Evolutionary conservation across 2,888 invertebrate genomes (phyloP), one percentile per base, ranked within the genome.

Genomic region (Thecophora atra): DNA sequence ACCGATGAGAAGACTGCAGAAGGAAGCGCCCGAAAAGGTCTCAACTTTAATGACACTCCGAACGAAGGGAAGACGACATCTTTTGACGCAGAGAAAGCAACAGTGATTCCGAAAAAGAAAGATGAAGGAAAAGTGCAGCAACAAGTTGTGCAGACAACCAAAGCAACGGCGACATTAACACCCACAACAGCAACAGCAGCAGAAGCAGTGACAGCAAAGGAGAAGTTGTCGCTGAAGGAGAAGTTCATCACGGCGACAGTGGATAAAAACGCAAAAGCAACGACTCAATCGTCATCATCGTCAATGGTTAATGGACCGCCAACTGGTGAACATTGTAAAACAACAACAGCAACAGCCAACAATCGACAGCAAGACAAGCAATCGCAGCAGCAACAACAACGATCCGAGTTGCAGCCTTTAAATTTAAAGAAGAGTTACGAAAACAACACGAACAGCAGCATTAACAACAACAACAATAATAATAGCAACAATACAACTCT

Each of bases 361-460:
- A 74, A 64, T 44, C 19, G 54, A 42, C 52, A 66, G 19, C 51
- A 66, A n/a, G 3, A 26, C 3, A 11, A 58, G 17, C n/a, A 60
- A 60, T 72, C 58, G 66, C 65, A 75, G 65, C 44, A 75, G 66
- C 44, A 70, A 15, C 71, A 66, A 26, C 82, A 84, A 73, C 85
- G 87, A 17, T 76, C 85, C 7, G 86, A 87, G 67, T 75, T 87
- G 68, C 86, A 84, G 73, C 87, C 87, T 3, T 79, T 87, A 60
- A 86, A 86, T 74, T 76, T 87, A 51, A 89, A 89, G 75, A 89
- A 89, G 72, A 90, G 88, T 77, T 89, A 89, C 73, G 89, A 88
- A 21, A 87, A 87, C 37, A 87, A 86, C 15, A 86, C 72, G 73
- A 75, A 60, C 85, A 76, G 71, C 26, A 71, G n/a, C n/a, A 70